phyloP scores from a whole-genome alignment of 2,888 invertebrate species.

The Coleophora flavipennella region DNA sequence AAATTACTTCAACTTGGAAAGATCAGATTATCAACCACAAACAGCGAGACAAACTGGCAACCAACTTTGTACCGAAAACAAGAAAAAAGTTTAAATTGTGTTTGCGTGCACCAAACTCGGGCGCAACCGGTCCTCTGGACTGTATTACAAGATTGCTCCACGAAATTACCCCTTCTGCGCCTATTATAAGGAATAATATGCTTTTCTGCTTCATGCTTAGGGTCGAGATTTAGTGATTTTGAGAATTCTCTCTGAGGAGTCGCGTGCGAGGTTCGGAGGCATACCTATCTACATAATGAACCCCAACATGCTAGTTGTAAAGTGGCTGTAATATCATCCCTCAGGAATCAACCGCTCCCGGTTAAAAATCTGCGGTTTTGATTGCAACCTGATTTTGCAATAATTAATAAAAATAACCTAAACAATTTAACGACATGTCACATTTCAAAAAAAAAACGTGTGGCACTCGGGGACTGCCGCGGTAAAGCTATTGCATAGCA shows the following conservation, averaged over 20 bases:
- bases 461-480: too few relatives aligned
- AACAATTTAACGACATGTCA: too few relatives aligned
- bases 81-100: conserved; percentile 17
- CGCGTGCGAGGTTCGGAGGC: conserved; percentile 30
- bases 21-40: conserved; percentile 3
- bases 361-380: too few relatives aligned
- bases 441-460: too few relatives aligned
- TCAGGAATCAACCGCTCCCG: conserved; percentile 13
- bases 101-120: conserved; percentile 53
- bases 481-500: too few relatives aligned
- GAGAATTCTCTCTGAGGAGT: conserved; percentile 16
- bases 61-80: conserved; percentile 21
- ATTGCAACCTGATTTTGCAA: too few relatives aligned
- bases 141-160: conserved; percentile 47
- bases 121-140: conserved; percentile 36
- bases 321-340: conserved; percentile 21
- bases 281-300: conserved; percentile 36
- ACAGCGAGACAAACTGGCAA: conserved; percentile 11
- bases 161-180: conserved; percentile 34
- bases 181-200: conserved; percentile 18
- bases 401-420: too few relatives aligned
- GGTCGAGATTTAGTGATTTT: conserved; percentile 5
- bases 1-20: not conserved
- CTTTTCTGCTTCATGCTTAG: conserved; percentile 14
- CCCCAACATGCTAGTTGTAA: conserved; percentile 33